These are phyloP conservation scores for Eupleurogrammus muticus DNA, from an alignment of 2,797 vertebrate genomes.

Conservation along the genomic window DNA sequence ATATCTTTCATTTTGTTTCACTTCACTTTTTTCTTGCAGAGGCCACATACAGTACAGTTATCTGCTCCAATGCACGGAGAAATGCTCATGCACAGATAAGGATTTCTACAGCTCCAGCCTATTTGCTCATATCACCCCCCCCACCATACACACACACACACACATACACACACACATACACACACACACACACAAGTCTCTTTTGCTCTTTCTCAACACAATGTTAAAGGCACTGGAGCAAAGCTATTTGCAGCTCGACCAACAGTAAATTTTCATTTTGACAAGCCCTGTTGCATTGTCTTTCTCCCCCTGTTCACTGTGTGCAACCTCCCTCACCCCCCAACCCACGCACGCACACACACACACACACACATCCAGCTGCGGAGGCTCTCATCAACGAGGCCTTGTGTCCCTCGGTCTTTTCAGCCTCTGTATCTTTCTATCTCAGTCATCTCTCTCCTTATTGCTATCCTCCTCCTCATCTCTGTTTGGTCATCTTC, in stretches of 20 bases:
- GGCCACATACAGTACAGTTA: neutral
- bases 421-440: slow-evolving; percentile 26
- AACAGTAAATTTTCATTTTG: slow-evolving; percentile 78
- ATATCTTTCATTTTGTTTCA: too few relatives aligned
- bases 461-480: slow-evolving; percentile 27
- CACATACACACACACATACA: fast-evolving
- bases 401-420: slow-evolving; percentile 65
- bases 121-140: neutral
- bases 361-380: too few relatives aligned
- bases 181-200: neutral
- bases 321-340: slow-evolving; percentile 37
- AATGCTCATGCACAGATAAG: neutral
- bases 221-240: slow-evolving; percentile 47
- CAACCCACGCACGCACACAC: too few relatives aligned
- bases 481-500: slow-evolving; percentile 34
- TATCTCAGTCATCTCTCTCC: slow-evolving; percentile 27
- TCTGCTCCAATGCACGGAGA: neutral
- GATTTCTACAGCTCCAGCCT: neutral
- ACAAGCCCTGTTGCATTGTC: slow-evolving; percentile 74
- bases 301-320: slow-evolving; percentile 26
- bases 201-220: slow-evolving; percentile 15
- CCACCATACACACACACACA: neutral
- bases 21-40: too few relatives aligned
- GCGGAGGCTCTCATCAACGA: slow-evolving; percentile 64
- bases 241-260: slow-evolving; percentile 67